A percentile compares a stretch with the other conserved stretches of the same genome.
These are phyloP conservation scores for Myodes glareolus DNA, from an alignment of 2,113 vertebrate genomes.

Conservation along the genomic window DNA sequence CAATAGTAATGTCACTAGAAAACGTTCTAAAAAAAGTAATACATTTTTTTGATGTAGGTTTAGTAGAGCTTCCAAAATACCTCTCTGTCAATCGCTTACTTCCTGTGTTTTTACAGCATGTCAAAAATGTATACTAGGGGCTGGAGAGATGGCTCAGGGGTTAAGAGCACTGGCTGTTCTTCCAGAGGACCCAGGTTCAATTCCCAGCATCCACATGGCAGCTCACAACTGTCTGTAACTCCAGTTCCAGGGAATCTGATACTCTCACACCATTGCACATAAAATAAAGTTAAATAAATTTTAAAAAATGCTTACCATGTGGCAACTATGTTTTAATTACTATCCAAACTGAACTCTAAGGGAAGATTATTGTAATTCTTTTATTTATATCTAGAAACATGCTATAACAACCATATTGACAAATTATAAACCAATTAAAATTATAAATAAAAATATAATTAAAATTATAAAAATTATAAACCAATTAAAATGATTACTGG, in stretches of 20 bases:
- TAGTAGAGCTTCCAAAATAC: constrained; percentile 34
- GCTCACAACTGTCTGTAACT: too few species aligned
- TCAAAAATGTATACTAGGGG: not conserved
- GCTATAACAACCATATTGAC: constrained; percentile 13
- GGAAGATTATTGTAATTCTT: constrained; percentile 49
- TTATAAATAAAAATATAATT: too few species aligned
- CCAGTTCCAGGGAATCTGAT: too few species aligned
- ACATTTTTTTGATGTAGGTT: not conserved
- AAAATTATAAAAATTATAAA: constrained; percentile 31
- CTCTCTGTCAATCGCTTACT: not conserved
- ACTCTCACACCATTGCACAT: too few species aligned
- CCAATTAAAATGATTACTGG: constrained; percentile 47
- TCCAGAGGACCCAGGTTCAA: too few species aligned
- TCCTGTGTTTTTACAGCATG: constrained; percentile 7
- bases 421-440: constrained; percentile 37
- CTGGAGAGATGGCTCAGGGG: too few species aligned
- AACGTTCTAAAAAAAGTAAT: too few species aligned
- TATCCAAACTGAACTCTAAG: not conserved
- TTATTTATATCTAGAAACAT: constrained; percentile 52
- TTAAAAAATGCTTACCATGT: constrained; percentile 22
- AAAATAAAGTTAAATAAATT: too few species aligned
- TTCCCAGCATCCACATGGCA: too few species aligned
- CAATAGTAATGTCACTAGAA: not conserved
- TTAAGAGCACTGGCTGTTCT: too few species aligned
- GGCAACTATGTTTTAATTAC: constrained; percentile 51